phyloP scores from a whole-genome alignment of 2,113 vertebrate genomes.

The Choloepus hoffmanni region DNA sequence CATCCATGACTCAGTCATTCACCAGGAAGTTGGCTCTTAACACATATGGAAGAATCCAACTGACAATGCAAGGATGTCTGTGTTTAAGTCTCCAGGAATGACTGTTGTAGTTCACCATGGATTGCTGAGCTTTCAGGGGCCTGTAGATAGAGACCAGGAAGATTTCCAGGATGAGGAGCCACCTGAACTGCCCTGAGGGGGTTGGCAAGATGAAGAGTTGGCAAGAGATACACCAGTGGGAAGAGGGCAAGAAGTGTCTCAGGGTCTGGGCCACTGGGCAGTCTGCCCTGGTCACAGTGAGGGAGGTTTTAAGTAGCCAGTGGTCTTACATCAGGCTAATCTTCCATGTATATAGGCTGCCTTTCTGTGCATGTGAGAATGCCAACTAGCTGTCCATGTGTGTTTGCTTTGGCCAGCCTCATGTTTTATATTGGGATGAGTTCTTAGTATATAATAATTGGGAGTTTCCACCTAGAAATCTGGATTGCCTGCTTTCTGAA shows the following conservation, averaged over 20 bases:
- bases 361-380: background rate
- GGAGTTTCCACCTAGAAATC: background rate
- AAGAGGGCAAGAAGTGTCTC: background rate
- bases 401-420: background rate
- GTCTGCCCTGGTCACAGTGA: background rate
- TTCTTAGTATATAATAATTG: background rate
- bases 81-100: background rate
- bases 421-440: background rate
- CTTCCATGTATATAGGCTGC: background rate
- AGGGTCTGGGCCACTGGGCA: background rate
- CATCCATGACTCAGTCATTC: background rate
- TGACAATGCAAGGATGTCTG: background rate
- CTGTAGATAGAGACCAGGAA: background rate
- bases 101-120: background rate
- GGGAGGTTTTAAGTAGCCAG: background rate
- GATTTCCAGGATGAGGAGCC: background rate
- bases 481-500: slow-evolving; percentile 6
- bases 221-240: background rate
- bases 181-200: background rate
- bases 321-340: background rate
- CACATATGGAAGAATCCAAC: background rate
- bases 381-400: background rate
- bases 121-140: background rate
- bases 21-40: background rate
- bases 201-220: background rate